Evolutionary conservation across 2,888 invertebrate species (phyloP).

Genomic region (Podabrus alpinus): DNA sequence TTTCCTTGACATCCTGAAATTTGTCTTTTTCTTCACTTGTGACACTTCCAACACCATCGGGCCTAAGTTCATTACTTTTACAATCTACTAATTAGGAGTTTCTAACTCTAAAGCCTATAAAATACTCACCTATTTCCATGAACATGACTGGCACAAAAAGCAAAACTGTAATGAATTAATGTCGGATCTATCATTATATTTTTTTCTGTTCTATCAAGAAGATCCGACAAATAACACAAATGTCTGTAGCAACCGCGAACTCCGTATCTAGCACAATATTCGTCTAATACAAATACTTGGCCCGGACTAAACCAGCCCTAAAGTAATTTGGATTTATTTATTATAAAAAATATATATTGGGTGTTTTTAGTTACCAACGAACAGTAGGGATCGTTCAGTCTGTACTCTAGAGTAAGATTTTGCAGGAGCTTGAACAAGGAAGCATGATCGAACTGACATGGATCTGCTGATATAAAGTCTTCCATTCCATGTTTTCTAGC

Average conservation of each 20-base stretch:
- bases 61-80: slow-evolving; percentile 67
- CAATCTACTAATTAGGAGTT: slow-evolving; percentile 54
- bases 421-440: slow-evolving; percentile 90
- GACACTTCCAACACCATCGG: slow-evolving; percentile 98
- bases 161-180: slow-evolving; percentile 97
- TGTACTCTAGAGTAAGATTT: slow-evolving; percentile 90
- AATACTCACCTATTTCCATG: slow-evolving; percentile 91
- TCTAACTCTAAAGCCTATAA: slow-evolving; percentile 41
- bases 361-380: slow-evolving; percentile 74
- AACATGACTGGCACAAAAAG: slow-evolving; percentile 99
- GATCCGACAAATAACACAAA: slow-evolving; percentile 92
- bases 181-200: slow-evolving; percentile 95
- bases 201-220: slow-evolving; percentile 93
- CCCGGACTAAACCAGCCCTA: slow-evolving; percentile 99
- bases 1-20: slow-evolving; percentile 96
- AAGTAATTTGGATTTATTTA: slow-evolving; percentile 27
- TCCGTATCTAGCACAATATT: slow-evolving; percentile 96
- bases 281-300: slow-evolving; percentile 97
- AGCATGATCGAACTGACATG: slow-evolving; percentile 95
- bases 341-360: neutral
- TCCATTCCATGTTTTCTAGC: slow-evolving; percentile 99
- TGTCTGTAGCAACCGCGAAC: slow-evolving; percentile 97
- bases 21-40: slow-evolving; percentile 97
- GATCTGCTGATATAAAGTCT: slow-evolving; percentile 98
- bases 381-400: slow-evolving; percentile 97